Evolutionary conservation across 2,113 vertebrate genomes (phyloP), one percentile per base, ranked within the genome.

Genomic region (Cyanoramphus novaezelandiae): DNA sequence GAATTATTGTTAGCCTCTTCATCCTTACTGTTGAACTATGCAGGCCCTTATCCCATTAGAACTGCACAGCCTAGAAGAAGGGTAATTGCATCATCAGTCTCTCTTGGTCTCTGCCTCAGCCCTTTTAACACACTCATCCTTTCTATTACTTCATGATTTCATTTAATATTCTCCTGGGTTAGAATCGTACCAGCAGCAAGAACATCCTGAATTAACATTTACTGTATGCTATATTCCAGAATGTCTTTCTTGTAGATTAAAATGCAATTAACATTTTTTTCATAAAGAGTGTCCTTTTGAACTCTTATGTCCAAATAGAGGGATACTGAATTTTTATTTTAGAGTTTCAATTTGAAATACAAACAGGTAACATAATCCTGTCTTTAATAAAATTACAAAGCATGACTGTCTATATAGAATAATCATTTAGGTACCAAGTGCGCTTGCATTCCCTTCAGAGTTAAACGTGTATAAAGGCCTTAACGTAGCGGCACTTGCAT

Each of bases 91-190:
- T 91, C 91, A 85, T 84, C 79, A 88, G 79, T 96, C 83, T 96
- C 71, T 81, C 70, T 47, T 94, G 86, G 80, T 90, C 86, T 77
- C 27, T 93, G 81, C 90, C 75, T 91, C 88, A 83, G 60, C 20
- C 84, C 67, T 97, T 97, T 96, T 90, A 95, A 92, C 83, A 94
- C 64, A 47, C 79, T 96, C 71, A 46, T 93, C 83, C 67, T 96
- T 96, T 93, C 91, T 59, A 81, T 91, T 97, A 88, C 47, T 94
- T 94, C 63, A 83, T 85, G 20, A 87, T 94, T 97, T 97, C 62
- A 81, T 96, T 97, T 92, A 96, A 94, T 95, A 95, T 92, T 97
- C 53, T 88, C 62, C 37, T 78, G 47, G 44, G n/a, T 85, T 91
- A 90, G 47, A 96, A 93, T 81, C 35, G 39, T 44, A 83, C 17